Base-by-base conservation (phyloP, 2,113 vertebrate genomes). In the Jaculus jaculus region DNA sequence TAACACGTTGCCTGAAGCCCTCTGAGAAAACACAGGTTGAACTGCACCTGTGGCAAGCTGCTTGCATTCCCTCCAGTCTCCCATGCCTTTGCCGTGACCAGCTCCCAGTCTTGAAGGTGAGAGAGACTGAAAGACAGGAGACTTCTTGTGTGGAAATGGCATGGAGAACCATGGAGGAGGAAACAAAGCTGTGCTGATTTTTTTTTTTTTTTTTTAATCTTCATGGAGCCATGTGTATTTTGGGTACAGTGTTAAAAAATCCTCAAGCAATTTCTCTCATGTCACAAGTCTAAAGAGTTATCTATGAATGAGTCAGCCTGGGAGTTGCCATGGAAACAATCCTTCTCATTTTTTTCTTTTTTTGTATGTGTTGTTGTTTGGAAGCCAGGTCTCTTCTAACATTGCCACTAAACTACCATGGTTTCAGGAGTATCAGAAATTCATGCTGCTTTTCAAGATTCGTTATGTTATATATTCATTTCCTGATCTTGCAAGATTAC, bases 281-380 rank as follows among this genome's bases (percentile, higher is more conserved):
- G 90, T 85, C 86, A 94, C 85, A 97, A 95, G 80, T 97, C 94
- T 95, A 84, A 97, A 95, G 90, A 96, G 71, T 94, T 95, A 90
- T 96, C 87, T 97, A 93, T 97, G 97, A 97, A 96, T 97, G 94
- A 97, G 95, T 97, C 96, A 97, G 95, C 84, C 96, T 91, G 63
- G 30, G 30, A 74, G 96, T 96, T 97, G 65, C 88, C 96, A 97
- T 97, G 89, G 96, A 74, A 96, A 95, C 89, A 30, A 69, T 91
- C 94, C 78, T 97, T 47, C 42, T 47, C 42, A 89, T 91, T 89
- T 47, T 47, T 47, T 47, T 47, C 8, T 47, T 81, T 72, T 54
- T 89, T 72, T 88, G n/a, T n/a, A n/a, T n/a, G n/a, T n/a, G n/a
- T n/a, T n/a, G n/a, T n/a, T n/a, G n/a, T n/a, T n/a, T n/a, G n/a